Percentiles rank a stretch among this genome's conserved stretches.
Conservation (phyloP, 1,140 invertebrate species). For the Brachionus plicatilis region DNA sequence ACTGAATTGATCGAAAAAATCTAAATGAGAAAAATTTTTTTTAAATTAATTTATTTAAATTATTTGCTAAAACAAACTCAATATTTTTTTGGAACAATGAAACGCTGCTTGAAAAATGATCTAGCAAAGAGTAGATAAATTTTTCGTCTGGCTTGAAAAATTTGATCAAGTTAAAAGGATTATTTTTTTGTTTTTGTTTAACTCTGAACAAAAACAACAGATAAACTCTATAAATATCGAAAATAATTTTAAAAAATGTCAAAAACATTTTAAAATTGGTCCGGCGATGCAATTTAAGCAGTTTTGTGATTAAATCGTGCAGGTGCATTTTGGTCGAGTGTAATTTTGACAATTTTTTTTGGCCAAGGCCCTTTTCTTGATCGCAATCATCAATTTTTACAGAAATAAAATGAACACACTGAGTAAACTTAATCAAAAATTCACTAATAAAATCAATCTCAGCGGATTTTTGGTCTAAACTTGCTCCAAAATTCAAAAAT, state of each 20-base stretch:
- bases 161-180: background rate
- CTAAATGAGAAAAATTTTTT: background rate
- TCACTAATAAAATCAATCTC: background rate
- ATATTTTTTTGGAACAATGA: background rate
- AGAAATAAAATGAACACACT: background rate
- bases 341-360: background rate
- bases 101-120: background rate
- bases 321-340: background rate
- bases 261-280: background rate
- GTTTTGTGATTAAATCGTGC: background rate
- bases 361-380: background rate
- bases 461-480: background rate
- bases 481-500: background rate
- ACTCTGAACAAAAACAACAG: background rate
- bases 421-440: background rate
- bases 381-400: background rate
- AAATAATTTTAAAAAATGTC: background rate
- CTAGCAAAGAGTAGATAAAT: background rate
- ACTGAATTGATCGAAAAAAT: background rate
- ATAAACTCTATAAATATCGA: background rate
- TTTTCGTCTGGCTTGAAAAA: background rate
- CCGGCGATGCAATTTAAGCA: background rate
- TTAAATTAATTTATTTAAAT: background rate
- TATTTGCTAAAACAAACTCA: background rate
- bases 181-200: background rate